Evolutionary conservation across 1,140 invertebrate species (phyloP), one percentile per base, ranked within the genome.

Genomic region (Zaprionus gabonicus): DNA sequence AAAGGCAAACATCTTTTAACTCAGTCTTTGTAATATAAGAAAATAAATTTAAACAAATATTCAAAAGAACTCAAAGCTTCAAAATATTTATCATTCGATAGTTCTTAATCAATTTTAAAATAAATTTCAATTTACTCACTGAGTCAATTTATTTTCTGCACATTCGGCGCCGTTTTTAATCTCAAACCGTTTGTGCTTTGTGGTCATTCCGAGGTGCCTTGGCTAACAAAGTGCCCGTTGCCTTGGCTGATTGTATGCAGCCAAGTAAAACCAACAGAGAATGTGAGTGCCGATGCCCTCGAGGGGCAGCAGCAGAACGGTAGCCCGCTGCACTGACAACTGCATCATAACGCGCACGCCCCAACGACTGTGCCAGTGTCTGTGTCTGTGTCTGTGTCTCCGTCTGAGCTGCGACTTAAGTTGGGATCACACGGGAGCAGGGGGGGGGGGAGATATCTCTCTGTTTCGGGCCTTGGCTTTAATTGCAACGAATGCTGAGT

Each of bases 261-360:
- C 2, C 13, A 38, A 51, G 53, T 57, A 62, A 87, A 86, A 82
- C 76, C 82, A 82, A 86, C 80, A 77, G 58, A 51, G 69, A 17
- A 27, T 38, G 13, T 60, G 56, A 56, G 15, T 60, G 10, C 17
- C 15, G 58, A 34, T 44, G 15, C 28, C 65, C 41, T 25, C 0
- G 10, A 1, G 23, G 17, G 65, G 23, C 53, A 63, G 9, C 36
- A 23, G 55, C 60, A 62, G 78, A 76, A 88, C 84, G 75, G 84
- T 88, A 88, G 84, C 84, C 56, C 65, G 68, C 51, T 51, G 71
- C 84, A 90, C 85, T 88, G 84, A 88, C 84, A 88, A 88, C 85
- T 81, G 84, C 84, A 88, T 88, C 84, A 90, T 88, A 86, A 90
- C 71, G 78, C 78, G 49, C 49, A 81, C 77, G 78, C 74, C 77